Evolutionary conservation across 2,888 invertebrate species (phyloP), one percentile per base, ranked within the genome.

Genomic region (Tuberolachnus salignus): DNA sequence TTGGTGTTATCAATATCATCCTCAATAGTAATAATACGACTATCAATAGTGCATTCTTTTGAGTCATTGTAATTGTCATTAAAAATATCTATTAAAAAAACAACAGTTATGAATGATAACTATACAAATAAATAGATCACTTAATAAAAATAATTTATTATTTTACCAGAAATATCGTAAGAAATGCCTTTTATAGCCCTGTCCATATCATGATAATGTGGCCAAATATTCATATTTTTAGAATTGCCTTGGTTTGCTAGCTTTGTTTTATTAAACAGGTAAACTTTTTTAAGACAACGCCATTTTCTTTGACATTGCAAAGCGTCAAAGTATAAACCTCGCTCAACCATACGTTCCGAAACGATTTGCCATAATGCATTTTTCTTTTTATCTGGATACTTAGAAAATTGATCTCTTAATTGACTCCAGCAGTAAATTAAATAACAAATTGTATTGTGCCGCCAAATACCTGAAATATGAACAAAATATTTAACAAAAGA

Each of bases 381-480:
- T 9, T 75, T 69, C 1, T 69, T 59, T 34, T 75, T 26, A 57
- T 61, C 59, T 2, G 67, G n/a, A 2, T 59, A 78, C 4, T 59
- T 49, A 1, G 34, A 0, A 78, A 78, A 78, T 26, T 78, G 59
- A 14, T 78, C 21, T 53, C 42, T 78, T 11, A 78, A 42, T 59
- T 61, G 59, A 51, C 59, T 42, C 69, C 78, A 69, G n/a, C 55
- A 78, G 21, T 67, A 59, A 19, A 78, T 78, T 61, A 78, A 69
- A 9, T 51, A 61, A 34, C 69, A 69, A 49, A 69, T n/a, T 42
- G 44, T 49, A 59, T 42, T 42, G 34, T 51, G 1, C 11, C 14
- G 16, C 78, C 78, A 78, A 59, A 34, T 13, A 6, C 34, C 78
- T 78, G 3, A 49, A 61, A 69, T 3, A 59, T 9, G 14, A 23